Percentiles rank a stretch among this genome's conserved stretches.
Conservation (phyloP, 2,113 vertebrate species). For the Muntiacus muntjak region DNA sequence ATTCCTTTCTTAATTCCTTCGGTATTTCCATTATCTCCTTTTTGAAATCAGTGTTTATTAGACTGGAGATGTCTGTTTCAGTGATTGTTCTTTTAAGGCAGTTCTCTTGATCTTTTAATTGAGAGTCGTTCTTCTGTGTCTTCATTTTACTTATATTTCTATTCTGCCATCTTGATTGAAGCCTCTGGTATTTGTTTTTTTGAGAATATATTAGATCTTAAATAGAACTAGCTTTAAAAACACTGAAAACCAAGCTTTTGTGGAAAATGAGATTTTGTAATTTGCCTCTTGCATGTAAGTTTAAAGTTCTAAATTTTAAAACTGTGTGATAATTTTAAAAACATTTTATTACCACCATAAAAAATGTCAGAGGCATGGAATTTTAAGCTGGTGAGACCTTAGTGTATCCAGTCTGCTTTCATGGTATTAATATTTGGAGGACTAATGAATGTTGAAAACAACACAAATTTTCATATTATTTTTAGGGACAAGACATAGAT, state of each 20-base stretch:
- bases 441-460: neutral
- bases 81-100: neutral
- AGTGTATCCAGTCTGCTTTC: neutral
- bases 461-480: neutral
- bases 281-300: neutral
- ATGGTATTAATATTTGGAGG: neutral
- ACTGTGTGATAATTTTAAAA: neutral
- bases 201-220: neutral
- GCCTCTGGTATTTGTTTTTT: neutral
- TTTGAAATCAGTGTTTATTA: neutral
- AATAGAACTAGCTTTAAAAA: neutral
- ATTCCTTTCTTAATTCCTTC: neutral
- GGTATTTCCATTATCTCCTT: neutral
- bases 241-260: neutral
- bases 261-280: neutral
- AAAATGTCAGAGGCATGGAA: neutral
- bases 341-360: neutral
- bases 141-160: neutral
- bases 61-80: neutral
- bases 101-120: neutral
- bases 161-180: neutral
- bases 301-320: slow-evolving; percentile 17
- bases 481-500: slow-evolving; percentile 67
- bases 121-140: neutral
- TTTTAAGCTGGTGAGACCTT: neutral